A percentile compares a stretch with the other conserved stretches of the same genome.
These are phyloP conservation scores for Drosophila quasianomalipes DNA, from an alignment of 2,888 invertebrate species.

Conservation along the genomic window DNA sequence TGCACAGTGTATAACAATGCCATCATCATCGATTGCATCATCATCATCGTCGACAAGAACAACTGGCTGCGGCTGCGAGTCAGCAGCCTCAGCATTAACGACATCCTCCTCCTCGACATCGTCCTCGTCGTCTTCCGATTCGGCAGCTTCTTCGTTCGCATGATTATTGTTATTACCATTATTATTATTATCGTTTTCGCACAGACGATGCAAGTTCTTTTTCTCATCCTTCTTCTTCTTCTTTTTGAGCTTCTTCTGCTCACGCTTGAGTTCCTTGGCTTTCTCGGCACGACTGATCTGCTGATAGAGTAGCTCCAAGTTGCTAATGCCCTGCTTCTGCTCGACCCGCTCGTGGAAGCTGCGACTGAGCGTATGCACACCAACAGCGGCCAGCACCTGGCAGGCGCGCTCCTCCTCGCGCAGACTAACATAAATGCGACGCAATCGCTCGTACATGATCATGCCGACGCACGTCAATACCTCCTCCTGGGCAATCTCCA, in stretches of 20 bases:
- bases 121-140: conserved; percentile 71
- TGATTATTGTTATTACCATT: conserved; percentile 26
- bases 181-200: conserved; percentile 55
- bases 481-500: conserved; percentile 98
- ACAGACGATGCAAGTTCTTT: conserved; percentile 84
- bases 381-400: conserved; percentile 95
- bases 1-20: conserved; percentile 61
- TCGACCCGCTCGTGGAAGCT: conserved; percentile 97
- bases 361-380: conserved; percentile 93
- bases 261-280: conserved; percentile 93
- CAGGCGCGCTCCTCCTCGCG: conserved; percentile 97
- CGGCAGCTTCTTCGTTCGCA: conserved; percentile 65
- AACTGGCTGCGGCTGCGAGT: conserved; percentile 6
- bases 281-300: conserved; percentile 95
- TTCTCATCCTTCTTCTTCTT: conserved; percentile 90
- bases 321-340: conserved; percentile 94
- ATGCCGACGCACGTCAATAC: conserved; percentile 97
- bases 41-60: conserved; percentile 16
- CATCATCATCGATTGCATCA: conserved; percentile 67
- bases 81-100: conserved; percentile 34
- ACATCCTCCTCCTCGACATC: conserved; percentile 80
- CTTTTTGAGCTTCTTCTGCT: conserved; percentile 93
- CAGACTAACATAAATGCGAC: conserved; percentile 93
- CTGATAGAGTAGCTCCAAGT: conserved; percentile 94
- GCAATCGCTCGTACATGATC: conserved; percentile 95